These are phyloP conservation scores for Formica aserva DNA, from an alignment of 2,888 invertebrate species.

Conservation along the genomic window DNA sequence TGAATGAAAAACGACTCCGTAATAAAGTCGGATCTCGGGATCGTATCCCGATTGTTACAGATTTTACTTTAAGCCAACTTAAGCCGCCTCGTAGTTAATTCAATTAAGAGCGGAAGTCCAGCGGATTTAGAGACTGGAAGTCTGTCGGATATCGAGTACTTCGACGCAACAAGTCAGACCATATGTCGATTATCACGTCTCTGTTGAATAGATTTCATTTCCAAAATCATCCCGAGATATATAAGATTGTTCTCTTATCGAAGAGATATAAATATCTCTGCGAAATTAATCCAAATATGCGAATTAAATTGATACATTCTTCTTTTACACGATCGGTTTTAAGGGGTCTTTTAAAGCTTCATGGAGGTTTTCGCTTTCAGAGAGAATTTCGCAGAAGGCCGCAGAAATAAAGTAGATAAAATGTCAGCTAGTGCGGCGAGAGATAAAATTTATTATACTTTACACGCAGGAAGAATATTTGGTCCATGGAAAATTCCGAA, in stretches of 20 bases:
- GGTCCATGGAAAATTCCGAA: background rate
- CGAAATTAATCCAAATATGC: background rate
- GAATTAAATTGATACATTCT: slow-evolving; percentile 25
- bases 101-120: slow-evolving; percentile 55
- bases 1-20: slow-evolving; percentile 17
- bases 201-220: slow-evolving; percentile 36
- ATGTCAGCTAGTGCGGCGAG: background rate
- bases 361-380: background rate
- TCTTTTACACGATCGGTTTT: background rate
- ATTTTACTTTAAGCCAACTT: slow-evolving; percentile 54
- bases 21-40: slow-evolving; percentile 5
- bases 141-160: slow-evolving; percentile 32
- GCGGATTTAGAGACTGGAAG: slow-evolving; percentile 24
- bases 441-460: slow-evolving; percentile 44
- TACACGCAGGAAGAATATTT: background rate
- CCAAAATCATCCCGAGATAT: background rate
- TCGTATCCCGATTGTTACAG: slow-evolving; percentile 43
- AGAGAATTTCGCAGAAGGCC: slow-evolving; percentile 23
- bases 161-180: slow-evolving; percentile 46
- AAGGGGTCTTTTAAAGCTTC: background rate
- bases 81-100: slow-evolving; percentile 56
- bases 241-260: background rate
- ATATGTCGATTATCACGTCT: background rate
- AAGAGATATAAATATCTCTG: background rate
- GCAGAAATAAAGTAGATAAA: slow-evolving; percentile 29